These are phyloP conservation scores for Champsocephalus gunnari DNA, from an alignment of 2,797 vertebrate species.

Conservation along the genomic window DNA sequence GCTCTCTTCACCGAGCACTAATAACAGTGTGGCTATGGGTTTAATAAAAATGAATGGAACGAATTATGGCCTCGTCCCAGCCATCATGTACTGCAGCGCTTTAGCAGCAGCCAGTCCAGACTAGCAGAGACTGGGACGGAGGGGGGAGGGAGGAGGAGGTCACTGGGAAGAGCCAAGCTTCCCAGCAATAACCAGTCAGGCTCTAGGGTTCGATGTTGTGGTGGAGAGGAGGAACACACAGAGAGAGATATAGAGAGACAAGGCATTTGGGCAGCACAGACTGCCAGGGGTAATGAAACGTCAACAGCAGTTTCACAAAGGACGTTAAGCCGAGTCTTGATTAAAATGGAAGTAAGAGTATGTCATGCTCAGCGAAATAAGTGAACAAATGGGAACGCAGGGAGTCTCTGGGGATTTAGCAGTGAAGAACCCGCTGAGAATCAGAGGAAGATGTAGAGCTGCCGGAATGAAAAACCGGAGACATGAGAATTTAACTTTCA, in stretches of 20 bases:
- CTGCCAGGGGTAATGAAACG: conserved; percentile 33
- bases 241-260: conserved; percentile 48
- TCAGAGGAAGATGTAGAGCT: conserved; percentile 10
- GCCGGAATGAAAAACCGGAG: conserved; percentile 28
- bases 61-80: conserved; percentile 78
- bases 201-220: conserved; percentile 38
- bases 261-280: conserved; percentile 30
- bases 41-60: conserved; percentile 85
- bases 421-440: conserved; percentile 3
- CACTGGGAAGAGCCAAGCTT: conserved; percentile 51
- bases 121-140: conserved; percentile 60
- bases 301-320: conserved; percentile 45
- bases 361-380: conserved; percentile 28
- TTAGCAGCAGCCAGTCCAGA: conserved; percentile 70
- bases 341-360: conserved; percentile 52
- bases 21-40: conserved; percentile 81
- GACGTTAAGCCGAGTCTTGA: conserved; percentile 37
- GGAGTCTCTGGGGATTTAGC: conserved; percentile 14
- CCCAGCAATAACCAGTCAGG: conserved; percentile 56
- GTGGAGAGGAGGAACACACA: conserved; percentile 57
- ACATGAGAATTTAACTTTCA: conserved; percentile 4
- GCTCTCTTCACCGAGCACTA: conserved; percentile 76
- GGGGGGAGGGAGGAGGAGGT: conserved; percentile 26
- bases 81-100: conserved; percentile 68
- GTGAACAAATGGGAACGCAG: conserved; percentile 25